Conservation (phyloP, 2,797 vertebrate species). For the Buphagus erythrorhynchus region DNA sequence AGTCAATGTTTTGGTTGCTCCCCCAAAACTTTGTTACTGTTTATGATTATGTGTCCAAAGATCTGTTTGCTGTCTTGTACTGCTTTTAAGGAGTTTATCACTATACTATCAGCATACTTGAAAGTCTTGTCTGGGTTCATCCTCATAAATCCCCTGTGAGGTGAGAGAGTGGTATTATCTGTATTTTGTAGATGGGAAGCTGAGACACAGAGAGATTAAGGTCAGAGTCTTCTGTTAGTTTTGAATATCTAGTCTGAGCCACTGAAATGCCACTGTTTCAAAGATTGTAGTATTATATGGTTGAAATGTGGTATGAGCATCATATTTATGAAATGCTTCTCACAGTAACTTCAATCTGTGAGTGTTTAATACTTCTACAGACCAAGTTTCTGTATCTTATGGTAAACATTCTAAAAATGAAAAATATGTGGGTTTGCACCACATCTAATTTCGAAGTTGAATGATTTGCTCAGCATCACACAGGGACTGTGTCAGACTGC, state of each 20-base stretch:
- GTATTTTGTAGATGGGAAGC: slow-evolving; percentile 12
- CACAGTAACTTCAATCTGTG: background rate
- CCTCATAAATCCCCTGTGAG: background rate
- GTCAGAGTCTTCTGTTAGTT: slow-evolving; percentile 1
- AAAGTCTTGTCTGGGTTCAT: background rate
- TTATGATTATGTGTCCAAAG: background rate
- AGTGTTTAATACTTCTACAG: background rate
- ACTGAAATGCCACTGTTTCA: background rate
- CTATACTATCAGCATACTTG: background rate
- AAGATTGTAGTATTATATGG: background rate
- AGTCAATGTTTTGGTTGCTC: background rate
- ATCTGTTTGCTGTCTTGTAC: background rate
- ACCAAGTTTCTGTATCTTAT: background rate
- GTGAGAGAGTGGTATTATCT: slow-evolving; percentile 8
- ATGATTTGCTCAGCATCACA: background rate
- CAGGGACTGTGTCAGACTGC: background rate
- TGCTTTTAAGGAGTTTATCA: background rate
- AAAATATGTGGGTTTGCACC: background rate
- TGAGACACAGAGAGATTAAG: background rate
- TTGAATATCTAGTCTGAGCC: background rate
- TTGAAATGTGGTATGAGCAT: background rate
- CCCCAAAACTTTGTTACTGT: background rate
- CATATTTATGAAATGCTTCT: background rate
- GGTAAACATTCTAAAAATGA: background rate
- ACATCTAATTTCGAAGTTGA: background rate